These are phyloP conservation scores for Antheraea mylitta DNA, from an alignment of 1,140 invertebrate species.

Conservation along the genomic window DNA sequence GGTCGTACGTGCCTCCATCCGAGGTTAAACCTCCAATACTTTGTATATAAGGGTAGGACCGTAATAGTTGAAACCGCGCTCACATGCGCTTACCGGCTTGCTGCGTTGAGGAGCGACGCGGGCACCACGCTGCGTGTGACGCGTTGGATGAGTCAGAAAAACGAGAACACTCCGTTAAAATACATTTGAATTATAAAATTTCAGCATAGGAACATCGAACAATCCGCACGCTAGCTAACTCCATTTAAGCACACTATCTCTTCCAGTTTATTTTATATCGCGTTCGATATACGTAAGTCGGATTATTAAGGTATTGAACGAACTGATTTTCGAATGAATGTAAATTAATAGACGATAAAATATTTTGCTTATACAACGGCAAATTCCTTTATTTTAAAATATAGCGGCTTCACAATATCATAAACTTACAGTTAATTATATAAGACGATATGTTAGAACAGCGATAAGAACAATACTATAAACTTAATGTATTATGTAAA, in stretches of 20 bases:
- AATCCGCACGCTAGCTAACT: conserved; percentile 61
- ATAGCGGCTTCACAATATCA: conserved; percentile 77
- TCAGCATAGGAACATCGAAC: conserved; percentile 37
- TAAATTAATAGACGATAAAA: conserved; percentile 73
- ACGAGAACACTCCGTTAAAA: conserved; percentile 58
- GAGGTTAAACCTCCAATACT: conserved; percentile 10
- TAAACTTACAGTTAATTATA: conserved; percentile 70
- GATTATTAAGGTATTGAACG: conserved; percentile 57
- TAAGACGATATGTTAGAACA: conserved; percentile 77
- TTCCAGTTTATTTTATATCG: conserved; percentile 69
- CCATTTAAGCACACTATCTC: conserved; percentile 68
- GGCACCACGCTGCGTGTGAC: conserved; percentile 61
- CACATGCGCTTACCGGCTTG: conserved; percentile 50
- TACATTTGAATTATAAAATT: conserved; percentile 30
- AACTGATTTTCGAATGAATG: conserved; percentile 55
- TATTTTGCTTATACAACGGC: conserved; percentile 74
- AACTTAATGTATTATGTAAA: conserved; percentile 61
- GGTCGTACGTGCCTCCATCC: conserved; percentile 42
- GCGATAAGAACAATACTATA: conserved; percentile 71
- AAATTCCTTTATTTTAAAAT: conserved; percentile 79
- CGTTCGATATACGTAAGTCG: conserved; percentile 67
- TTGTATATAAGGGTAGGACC: background rate
- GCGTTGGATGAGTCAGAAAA: conserved; percentile 75
- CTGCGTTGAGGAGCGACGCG: conserved; percentile 44
- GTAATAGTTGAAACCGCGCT: conserved; percentile 12